phyloP scores from a whole-genome alignment of 2,888 invertebrate genomes.

The Yponomeuta cagnagella region DNA sequence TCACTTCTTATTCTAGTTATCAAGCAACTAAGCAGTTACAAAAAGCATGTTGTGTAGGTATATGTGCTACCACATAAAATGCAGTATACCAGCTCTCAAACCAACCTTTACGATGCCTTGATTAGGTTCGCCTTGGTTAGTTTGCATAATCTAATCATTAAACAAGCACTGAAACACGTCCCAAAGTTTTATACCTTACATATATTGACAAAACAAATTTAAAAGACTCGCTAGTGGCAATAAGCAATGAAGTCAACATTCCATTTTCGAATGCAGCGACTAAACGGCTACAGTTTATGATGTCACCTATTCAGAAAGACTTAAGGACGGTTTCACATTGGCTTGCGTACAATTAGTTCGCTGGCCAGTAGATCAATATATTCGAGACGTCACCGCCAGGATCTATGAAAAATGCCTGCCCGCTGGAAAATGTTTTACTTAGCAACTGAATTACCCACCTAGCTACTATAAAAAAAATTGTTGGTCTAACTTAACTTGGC shows the following conservation, averaged over 20 bases:
- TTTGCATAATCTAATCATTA: too few relatives aligned
- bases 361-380: not conserved
- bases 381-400: not conserved
- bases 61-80: too few relatives aligned
- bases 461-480: not conserved
- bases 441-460: not conserved
- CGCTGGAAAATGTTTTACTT: not conserved
- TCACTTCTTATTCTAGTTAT: too few relatives aligned
- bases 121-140: too few relatives aligned
- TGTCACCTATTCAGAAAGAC: not conserved
- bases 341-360: not conserved
- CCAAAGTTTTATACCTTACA: not conserved
- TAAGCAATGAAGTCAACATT: not conserved
- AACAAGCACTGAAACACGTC: too few relatives aligned
- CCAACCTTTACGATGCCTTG: too few relatives aligned
- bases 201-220: not conserved
- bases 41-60: too few relatives aligned
- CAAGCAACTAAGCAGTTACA: too few relatives aligned
- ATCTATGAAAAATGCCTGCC: not conserved
- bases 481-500: not conserved
- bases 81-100: too few relatives aligned
- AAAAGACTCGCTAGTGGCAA: not conserved
- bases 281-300: not conserved
- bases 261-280: not conserved
- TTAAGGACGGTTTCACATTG: not conserved